A percentile compares a stretch with the other conserved stretches of the same genome.
phyloP scores from a whole-genome alignment of 2,888 invertebrate species.

The Rapana venosa region DNA sequence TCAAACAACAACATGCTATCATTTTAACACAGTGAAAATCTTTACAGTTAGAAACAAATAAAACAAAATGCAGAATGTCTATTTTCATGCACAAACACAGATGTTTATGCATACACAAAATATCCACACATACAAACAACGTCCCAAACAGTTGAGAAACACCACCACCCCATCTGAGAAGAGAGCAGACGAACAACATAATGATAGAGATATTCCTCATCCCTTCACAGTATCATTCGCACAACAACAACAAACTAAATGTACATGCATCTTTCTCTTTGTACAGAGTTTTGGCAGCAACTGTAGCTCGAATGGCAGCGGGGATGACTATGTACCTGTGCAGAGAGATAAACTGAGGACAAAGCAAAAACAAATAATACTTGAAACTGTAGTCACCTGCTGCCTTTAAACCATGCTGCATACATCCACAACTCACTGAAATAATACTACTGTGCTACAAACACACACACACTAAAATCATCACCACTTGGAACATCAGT shows the following conservation, averaged over 20 bases:
- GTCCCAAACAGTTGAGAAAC: not conserved
- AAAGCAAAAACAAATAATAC: constrained; percentile 9
- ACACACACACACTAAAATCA: too few species aligned
- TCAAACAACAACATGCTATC: too few species aligned
- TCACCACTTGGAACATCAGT: too few species aligned
- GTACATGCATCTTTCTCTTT: not conserved
- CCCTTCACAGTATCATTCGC: not conserved
- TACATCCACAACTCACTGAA: constrained; percentile 11
- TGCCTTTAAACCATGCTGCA: constrained; percentile 16
- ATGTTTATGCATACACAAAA: not conserved
- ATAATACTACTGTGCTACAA: not conserved
- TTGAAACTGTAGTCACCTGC: not conserved
- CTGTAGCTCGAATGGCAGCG: constrained; percentile 15
- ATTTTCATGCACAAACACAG: too few species aligned
- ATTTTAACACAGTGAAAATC: too few species aligned
- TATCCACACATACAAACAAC: not conserved
- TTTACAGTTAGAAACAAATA: too few species aligned
- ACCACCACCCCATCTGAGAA: not conserved
- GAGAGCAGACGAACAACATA: not conserved
- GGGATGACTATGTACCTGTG: not conserved
- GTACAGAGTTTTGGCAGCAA: constrained; percentile 15
- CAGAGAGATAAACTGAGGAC: not conserved
- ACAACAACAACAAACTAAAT: not conserved
- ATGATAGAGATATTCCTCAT: too few species aligned
- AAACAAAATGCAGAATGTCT: too few species aligned